Evolutionary conservation across 2,888 invertebrate species (phyloP), one percentile per base, ranked within the genome.

Genomic region (Sphaerophoria rueppellii): DNA sequence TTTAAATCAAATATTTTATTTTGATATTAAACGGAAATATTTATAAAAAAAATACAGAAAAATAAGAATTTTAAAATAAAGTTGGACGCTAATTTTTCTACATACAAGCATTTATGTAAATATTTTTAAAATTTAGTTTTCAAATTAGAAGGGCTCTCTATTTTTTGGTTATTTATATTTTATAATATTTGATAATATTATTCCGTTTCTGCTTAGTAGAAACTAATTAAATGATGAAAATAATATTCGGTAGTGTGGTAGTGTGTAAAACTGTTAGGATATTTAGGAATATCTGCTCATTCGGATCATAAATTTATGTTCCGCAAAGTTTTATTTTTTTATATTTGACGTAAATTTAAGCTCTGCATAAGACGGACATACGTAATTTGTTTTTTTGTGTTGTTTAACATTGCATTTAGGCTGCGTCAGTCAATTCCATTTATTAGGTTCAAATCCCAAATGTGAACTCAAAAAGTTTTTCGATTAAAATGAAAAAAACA

Each of bases 1-100:
- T 71, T 76, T 76, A 86, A 86, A 86, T 78, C 40, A 82, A 82
- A 58, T 48, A 14, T 61, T 77, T 77, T 81, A 67, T 65, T 81
- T 77, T 61, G 60, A 71, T 81, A 78, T 74, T 5, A 9, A 70
- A 77, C 69, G 70, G 55, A 71, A 55, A n/a, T 57, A 55, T 32
- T 11, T 67, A 32, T 54, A 50, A 50, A 50, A 65, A 50, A 54
- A 43, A 54, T 32, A 82, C 12, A 50, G 75, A 55, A 11, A 74
- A 83, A 79, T 60, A 34, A 24, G 24, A 24, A 63, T 7, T 43
- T 63, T 57, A 77, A 82, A 75, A 69, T 7, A 85, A 61, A 11
- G 46, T 57, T 77, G 85, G 85, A 80, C 81, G 81, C 76, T 81
- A 85, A 85, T 74, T 63, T 58, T 61, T 70, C 57, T 75, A 46